Conservation (phyloP, 2,888 invertebrate genomes). For the Crocallis elinguaria region DNA sequence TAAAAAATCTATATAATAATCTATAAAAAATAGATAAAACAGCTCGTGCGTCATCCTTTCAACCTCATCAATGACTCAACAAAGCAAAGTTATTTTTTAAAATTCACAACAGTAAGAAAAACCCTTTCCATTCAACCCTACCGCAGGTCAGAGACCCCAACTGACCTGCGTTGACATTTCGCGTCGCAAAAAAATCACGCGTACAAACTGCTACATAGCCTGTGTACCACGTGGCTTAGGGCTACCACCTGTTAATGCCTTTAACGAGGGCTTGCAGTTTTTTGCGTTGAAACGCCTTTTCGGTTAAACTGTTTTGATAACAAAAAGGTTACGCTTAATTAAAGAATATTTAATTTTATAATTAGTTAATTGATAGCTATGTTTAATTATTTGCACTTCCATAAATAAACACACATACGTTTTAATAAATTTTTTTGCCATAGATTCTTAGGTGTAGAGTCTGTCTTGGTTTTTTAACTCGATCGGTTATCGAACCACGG, state of each 20-base stretch:
- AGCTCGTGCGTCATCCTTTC: too few relatives aligned
- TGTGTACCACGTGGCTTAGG: constrained; percentile 15
- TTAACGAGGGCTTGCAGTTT: constrained; percentile 15
- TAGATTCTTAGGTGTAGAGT: too few relatives aligned
- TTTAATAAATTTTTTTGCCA: too few relatives aligned
- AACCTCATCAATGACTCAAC: too few relatives aligned
- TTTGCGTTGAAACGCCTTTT: constrained; percentile 6
- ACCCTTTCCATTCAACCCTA: constrained; percentile 16
- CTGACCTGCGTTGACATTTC: constrained; percentile 54
- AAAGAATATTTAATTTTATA: neutral
- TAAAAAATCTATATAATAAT: too few relatives aligned
- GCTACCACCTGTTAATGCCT: constrained; percentile 27
- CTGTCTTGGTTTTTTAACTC: too few relatives aligned
- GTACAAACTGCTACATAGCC: constrained; percentile 23
- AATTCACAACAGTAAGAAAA: neutral
- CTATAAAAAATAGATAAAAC: too few relatives aligned
- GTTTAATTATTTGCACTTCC: neutral
- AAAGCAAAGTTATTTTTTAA: neutral
- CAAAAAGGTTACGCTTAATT: constrained; percentile 11
- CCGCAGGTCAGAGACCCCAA: constrained; percentile 47
- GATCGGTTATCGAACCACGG: too few relatives aligned
- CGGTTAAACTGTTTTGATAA: constrained; percentile 21
- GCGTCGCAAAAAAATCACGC: constrained; percentile 57
- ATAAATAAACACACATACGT: too few relatives aligned
- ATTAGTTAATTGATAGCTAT: neutral